Conservation (phyloP, 30 jellyfish, hydroid and myxozoan genomes). For the Mastigias papua region DNA sequence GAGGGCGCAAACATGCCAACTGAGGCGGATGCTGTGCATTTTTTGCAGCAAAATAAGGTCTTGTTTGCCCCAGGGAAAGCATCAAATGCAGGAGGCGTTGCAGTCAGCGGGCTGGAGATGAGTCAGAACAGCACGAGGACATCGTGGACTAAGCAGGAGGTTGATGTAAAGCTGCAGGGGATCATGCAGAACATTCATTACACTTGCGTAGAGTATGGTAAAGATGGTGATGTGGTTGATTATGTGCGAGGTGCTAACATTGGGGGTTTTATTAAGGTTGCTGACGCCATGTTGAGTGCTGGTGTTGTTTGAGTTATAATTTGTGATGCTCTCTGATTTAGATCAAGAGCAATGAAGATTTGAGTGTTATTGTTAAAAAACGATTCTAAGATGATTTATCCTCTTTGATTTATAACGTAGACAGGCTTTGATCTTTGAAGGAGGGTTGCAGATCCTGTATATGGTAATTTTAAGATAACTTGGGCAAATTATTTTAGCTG, state of each 20-base stretch:
- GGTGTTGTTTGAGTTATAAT: slow-evolving; percentile 65
- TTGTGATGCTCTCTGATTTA: neutral
- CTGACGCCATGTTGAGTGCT: slow-evolving; percentile 87
- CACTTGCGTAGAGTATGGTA: slow-evolving; percentile 75
- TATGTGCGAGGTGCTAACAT: slow-evolving; percentile 91
- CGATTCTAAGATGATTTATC: too few relatives aligned
- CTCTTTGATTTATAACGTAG: too few relatives aligned
- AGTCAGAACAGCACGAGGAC: slow-evolving; percentile 91
- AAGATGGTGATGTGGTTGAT: slow-evolving; percentile 53
- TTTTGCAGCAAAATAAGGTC: slow-evolving; percentile 62
- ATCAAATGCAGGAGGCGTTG: slow-evolving; percentile 96
- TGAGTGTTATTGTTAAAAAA: too few relatives aligned
- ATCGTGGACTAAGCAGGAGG: slow-evolving; percentile 85
- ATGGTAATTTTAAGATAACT: too few relatives aligned
- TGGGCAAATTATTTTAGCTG: too few relatives aligned
- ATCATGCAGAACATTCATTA: slow-evolving; percentile 82
- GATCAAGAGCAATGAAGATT: too few relatives aligned
- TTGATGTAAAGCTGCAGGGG: slow-evolving; percentile 74
- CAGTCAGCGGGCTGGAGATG: slow-evolving; percentile 96
- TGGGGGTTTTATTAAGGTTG: slow-evolving; percentile 90
- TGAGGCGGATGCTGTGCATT: slow-evolving; percentile 85
- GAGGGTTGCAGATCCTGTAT: too few relatives aligned
- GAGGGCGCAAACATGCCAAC: slow-evolving; percentile 99
- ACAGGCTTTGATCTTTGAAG: too few relatives aligned
- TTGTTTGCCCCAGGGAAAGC: slow-evolving; percentile 96